Base-by-base conservation (phyloP, 1,140 invertebrate species). In the Hycleus cichorii region DNA sequence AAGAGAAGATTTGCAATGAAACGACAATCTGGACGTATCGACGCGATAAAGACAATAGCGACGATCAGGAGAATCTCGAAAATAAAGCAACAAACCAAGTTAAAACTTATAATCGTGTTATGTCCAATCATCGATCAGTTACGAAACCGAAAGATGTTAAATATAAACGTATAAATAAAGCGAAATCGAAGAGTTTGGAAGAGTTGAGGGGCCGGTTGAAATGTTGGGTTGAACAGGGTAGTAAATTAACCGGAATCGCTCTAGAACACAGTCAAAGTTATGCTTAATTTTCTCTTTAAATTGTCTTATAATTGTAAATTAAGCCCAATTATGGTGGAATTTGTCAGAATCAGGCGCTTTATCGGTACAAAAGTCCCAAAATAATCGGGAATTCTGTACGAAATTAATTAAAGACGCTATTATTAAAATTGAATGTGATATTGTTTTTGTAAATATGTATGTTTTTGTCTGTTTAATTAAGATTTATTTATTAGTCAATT, bases 141-240 rank as follows among this genome's bases (percentile, higher is more conserved):
- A 91, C 89, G 2, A 92, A 92, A 74, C 89, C 90, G 53, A 92
- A 92, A 75, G 90, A 93, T 69, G 89, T 92, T 4, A 92, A 92
- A 74, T 92, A 91, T 76, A 91, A 91, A 71, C 81, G 89, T 62
- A 92, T 92, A 73, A 92, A 91, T 69, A 91, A 92, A 71, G 89
- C 89, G 3, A 92, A 92, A 73, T 91, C 89, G 25, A 91, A 91
- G 76, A 91, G 89, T 67, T 75, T 93, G 47, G 90, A 93, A 67
- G 90, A 93, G 65, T 70, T 93, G 44, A 75, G 90, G 4, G 90
- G 89, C 0, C 79, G 88, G 57, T 75, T 93, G 67, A 88, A 87
- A 78, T 89, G 89, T 70, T 89, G 88, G 82, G 88, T 90, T 1
- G 89, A 90, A 56, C 88, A 89, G 57, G 86, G 86, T 5, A 87